A percentile compares a stretch with the other conserved stretches of the same genome.
Conservation (phyloP, 2,113 vertebrate species). For the Hypanus sabinus region DNA sequence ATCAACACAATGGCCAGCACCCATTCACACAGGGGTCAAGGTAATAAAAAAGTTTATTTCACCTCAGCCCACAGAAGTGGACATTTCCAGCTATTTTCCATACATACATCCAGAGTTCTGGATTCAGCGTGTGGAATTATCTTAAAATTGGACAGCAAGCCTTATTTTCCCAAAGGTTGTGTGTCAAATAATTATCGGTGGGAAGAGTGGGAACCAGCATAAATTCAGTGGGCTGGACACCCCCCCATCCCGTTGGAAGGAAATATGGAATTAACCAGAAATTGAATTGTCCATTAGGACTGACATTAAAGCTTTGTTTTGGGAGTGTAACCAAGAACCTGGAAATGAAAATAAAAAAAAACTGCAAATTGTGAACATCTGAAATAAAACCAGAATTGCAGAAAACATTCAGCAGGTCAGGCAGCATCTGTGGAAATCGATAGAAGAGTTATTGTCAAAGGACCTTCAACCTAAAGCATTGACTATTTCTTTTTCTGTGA, state of each 20-base stretch:
- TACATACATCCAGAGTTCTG: no score
- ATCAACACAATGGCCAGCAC: neutral
- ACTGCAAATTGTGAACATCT: no score
- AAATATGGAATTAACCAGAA: no score
- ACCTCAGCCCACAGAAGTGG: neutral
- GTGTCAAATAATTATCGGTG: neutral
- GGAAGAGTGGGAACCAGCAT: neutral
- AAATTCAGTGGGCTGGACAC: no score
- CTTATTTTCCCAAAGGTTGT: neutral
- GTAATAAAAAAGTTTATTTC: neutral
- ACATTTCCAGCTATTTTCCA: neutral
- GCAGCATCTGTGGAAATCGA: no score
- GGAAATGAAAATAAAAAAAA: no score
- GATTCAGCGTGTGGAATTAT: neutral
- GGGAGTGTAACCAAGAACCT: neutral
- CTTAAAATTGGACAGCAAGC: neutral
- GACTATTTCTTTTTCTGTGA: no score
- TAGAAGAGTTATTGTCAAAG: no score
- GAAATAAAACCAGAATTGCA: no score
- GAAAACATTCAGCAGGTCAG: no score
- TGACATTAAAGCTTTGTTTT: neutral
- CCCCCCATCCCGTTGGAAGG: no score
- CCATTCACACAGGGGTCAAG: neutral
- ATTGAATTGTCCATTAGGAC: neutral
- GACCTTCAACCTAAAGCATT: no score